Conservation (phyloP, 1,140 invertebrate species). For the Glossosoma conforme region DNA sequence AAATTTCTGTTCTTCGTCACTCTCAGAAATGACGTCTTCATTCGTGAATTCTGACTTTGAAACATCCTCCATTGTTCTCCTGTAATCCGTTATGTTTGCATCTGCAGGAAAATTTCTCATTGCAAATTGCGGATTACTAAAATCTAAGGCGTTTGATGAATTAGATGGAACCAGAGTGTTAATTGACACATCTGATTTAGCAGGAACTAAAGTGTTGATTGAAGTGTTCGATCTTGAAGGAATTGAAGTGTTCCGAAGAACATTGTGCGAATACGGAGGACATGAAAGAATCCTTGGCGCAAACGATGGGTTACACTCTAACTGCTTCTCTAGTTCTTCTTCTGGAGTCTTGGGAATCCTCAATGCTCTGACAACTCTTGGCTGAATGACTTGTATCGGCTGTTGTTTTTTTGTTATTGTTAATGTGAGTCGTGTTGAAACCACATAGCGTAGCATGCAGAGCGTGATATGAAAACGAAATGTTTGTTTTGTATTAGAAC, state of each 20-base stretch:
- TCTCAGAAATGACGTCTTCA: not conserved
- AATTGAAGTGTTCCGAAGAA: not conserved
- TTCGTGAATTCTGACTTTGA: not conserved
- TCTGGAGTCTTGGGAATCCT: conserved; percentile 42
- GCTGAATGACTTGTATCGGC: conserved; percentile 49
- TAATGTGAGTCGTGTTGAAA: not conserved
- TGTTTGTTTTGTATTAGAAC: too few relatives aligned
- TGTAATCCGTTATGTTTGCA: too few relatives aligned
- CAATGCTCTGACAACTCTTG: conserved; percentile 41
- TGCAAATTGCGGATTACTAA: too few relatives aligned
- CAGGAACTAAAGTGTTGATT: conserved; percentile 11
- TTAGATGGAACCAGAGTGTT: conserved; percentile 13
- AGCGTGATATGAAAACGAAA: conserved; percentile 27
- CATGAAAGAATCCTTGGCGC: conserved; percentile 44
- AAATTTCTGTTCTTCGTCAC: conserved; percentile 28
- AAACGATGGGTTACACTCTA: conserved; percentile 46
- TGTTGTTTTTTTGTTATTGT: conserved; percentile 23
- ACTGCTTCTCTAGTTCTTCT: conserved; percentile 42
- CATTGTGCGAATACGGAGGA: conserved; percentile 41
- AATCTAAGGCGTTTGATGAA: too few relatives aligned
- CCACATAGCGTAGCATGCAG: conserved; percentile 18
- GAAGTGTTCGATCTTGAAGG: conserved; percentile 15
- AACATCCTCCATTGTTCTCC: too few relatives aligned
- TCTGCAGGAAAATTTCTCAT: too few relatives aligned
- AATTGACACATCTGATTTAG: conserved; percentile 13